A percentile compares a stretch with the other conserved stretches of the same genome.
Conservation (phyloP, 2,888 invertebrate species). For the Labia minor region DNA sequence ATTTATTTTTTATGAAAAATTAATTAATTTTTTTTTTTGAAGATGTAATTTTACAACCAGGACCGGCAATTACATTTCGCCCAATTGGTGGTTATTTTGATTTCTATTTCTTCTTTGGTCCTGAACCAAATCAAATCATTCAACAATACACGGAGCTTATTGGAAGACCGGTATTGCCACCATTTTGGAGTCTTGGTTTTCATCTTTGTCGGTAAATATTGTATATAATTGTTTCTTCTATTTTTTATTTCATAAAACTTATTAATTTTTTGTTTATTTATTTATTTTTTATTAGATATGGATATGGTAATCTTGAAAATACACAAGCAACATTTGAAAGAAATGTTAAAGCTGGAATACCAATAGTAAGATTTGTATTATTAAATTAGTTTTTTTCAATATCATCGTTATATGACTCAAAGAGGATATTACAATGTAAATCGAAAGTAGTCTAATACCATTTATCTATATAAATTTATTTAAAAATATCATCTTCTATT, state of each 20-base stretch:
- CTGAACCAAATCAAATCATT: conserved; percentile 55
- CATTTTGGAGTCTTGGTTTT: conserved; percentile 81
- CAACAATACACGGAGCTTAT: conserved; percentile 57
- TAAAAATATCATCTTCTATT: no score
- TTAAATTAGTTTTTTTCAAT: conserved; percentile 17
- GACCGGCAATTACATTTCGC: conserved; percentile 71
- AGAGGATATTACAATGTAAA: no score
- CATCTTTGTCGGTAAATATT: conserved; percentile 59
- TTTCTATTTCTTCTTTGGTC: conserved; percentile 67
- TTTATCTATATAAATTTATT: no score
- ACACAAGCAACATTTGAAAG: conserved; percentile 55
- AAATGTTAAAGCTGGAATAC: conserved; percentile 61
- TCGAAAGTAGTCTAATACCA: no score
- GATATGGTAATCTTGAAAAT: conserved; percentile 53
- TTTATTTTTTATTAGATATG: conserved; percentile 40
- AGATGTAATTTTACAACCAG: conserved; percentile 74
- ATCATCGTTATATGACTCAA: neutral
- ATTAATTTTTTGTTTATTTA: no score
- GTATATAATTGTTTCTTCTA: neutral
- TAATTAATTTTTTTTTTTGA: conserved; percentile 28
- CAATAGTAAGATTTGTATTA: conserved; percentile 57
- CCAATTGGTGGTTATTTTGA: conserved; percentile 72
- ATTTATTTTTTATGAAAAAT: no score
- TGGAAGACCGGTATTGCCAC: conserved; percentile 69
- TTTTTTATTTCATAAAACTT: no score